Conservation (phyloP, 2,113 vertebrate genomes). For the Menura novaehollandiae region DNA sequence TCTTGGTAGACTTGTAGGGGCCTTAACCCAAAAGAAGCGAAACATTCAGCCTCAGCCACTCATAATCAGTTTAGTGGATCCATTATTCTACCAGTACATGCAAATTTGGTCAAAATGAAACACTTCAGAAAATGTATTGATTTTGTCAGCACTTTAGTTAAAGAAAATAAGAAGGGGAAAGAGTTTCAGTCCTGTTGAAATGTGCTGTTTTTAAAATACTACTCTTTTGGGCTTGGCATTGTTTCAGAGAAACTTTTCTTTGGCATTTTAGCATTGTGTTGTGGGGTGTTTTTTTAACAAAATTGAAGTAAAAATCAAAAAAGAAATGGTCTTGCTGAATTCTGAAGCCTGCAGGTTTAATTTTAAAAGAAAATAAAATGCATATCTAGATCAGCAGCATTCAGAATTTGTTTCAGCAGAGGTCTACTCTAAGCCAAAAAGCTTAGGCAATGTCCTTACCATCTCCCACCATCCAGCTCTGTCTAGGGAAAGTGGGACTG, state of each 20-base stretch:
- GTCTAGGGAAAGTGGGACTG: background rate
- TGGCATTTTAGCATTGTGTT: background rate
- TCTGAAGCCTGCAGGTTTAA: background rate
- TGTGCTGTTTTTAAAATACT: background rate
- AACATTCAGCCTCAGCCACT: background rate
- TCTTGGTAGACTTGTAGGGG: background rate
- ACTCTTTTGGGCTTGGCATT: background rate
- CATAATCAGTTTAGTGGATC: background rate
- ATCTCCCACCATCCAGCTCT: background rate
- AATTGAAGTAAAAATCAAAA: background rate
- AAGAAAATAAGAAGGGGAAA: background rate
- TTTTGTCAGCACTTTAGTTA: slow-evolving; percentile 5
- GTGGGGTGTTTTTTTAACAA: background rate
- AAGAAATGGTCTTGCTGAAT: background rate
- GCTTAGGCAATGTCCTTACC: background rate
- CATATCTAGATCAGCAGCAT: background rate
- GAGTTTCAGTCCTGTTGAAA: background rate
- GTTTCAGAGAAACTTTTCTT: background rate
- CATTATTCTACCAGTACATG: background rate
- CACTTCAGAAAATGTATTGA: background rate
- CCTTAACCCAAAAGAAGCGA: background rate
- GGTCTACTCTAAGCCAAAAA: background rate
- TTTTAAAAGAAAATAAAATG: background rate
- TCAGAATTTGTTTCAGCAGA: background rate
- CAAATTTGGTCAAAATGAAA: slow-evolving; percentile 38